A percentile compares a stretch with the other conserved stretches of the same genome.
Evolutionary conservation across 2,113 vertebrate genomes (phyloP).

Genomic region (Rana temporaria): DNA sequence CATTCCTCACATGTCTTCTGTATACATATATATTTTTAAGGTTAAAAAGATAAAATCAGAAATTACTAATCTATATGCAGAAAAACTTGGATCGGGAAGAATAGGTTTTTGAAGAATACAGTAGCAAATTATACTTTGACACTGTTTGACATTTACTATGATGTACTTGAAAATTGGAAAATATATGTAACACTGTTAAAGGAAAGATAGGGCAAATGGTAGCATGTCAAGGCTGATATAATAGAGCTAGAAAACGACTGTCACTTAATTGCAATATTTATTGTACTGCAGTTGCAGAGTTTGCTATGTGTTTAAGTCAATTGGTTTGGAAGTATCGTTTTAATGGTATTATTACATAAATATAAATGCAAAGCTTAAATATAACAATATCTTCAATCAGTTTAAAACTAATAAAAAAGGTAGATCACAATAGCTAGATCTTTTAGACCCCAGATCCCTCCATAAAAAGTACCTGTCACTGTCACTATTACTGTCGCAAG

Average conservation of each 20-base stretch:
- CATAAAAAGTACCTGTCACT: too few relatives aligned
- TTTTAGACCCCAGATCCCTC: too few relatives aligned
- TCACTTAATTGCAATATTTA: slow-evolving; percentile 12
- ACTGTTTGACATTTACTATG: slow-evolving; percentile 41
- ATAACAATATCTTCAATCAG: too few relatives aligned
- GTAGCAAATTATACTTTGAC: slow-evolving; percentile 32
- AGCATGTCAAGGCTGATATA: slow-evolving; percentile 11
- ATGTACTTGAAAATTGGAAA: slow-evolving; percentile 27
- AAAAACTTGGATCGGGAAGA: slow-evolving; percentile 23
- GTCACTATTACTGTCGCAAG: too few relatives aligned
- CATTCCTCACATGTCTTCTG: slow-evolving; percentile 42
- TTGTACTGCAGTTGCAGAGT: too few relatives aligned
- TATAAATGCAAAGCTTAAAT: too few relatives aligned
- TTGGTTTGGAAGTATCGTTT: too few relatives aligned
- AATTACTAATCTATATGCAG: slow-evolving; percentile 49
- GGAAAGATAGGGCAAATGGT: slow-evolving; percentile 1
- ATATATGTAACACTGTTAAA: slow-evolving; percentile 12
- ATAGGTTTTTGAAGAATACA: slow-evolving; percentile 25
- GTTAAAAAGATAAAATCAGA: slow-evolving; percentile 58
- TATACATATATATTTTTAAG: slow-evolving; percentile 51
- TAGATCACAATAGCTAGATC: too few relatives aligned
- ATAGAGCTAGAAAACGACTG: not conserved
- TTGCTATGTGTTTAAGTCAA: too few relatives aligned
- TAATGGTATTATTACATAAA: too few relatives aligned
- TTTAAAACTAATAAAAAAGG: too few relatives aligned